Evolutionary conservation across 2,113 vertebrate genomes (phyloP), one percentile per base, ranked within the genome.

Genomic region (Melozone crissalis): DNA sequence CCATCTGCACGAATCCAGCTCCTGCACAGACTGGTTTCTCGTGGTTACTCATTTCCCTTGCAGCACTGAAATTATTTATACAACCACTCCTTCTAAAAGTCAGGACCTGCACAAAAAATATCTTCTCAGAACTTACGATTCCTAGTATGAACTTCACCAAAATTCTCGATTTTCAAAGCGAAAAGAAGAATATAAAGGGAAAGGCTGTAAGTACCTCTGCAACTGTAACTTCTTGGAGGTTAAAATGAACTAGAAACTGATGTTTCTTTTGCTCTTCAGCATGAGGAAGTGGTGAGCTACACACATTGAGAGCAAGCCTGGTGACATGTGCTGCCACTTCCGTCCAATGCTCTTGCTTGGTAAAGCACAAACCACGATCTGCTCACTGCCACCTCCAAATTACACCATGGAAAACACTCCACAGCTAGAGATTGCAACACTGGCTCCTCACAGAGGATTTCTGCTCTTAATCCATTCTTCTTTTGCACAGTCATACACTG

Each of bases 221-320:
- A 54, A 63, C 47, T 80, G 61, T 11, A 81, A 90, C 65, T n/a
- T 84, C 89, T 43, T 37, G 54, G 52, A 80, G 59, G 76, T 87
- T 58, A 88, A 93, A 74, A 59, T 19, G 17, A 82, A 91, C 55
- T 30, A 87, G 49, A 84, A 51, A 57, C 47, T 67, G 54, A 72
- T 23, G 35, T 59, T 95, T 87, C 95, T 89, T 96, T 91, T 89
- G 63, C 77, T 97, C 74, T 87, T 91, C 85, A 69, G 90, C 13
- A 87, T 84, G 72, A 98, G 97, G 95, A 97, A 98, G 91, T 65
- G 87, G 94, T 83, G 78, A 95, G 76, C 77, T 73, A 79, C 96
- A 93, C 47, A 37, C 24, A 20, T n/a, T 85, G 21, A 58, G 73
- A 39, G 24, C 62, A 49, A 86, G 85, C 69, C 72, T 76, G 84